A percentile compares a stretch with the other conserved stretches of the same genome.
Evolutionary conservation across 2,888 invertebrate species (phyloP).

Genomic region (Tiliacea aurago): DNA sequence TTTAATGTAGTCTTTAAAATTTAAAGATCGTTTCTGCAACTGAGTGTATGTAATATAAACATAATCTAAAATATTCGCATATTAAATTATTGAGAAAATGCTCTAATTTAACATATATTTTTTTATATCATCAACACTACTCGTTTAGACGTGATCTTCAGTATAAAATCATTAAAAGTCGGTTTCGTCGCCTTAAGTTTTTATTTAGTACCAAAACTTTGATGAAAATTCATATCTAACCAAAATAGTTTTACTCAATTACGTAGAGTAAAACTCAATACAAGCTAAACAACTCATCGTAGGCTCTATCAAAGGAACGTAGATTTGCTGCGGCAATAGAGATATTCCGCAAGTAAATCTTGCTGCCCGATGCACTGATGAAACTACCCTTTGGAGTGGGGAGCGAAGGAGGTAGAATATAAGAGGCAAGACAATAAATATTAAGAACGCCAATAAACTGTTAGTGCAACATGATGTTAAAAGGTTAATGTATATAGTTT

Average conservation of each 20-base stretch:
- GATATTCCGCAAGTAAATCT: conserved; percentile 69
- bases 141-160: too few species aligned
- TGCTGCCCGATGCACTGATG: conserved; percentile 70
- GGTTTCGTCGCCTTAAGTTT: too few species aligned
- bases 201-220: neutral
- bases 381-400: conserved; percentile 67
- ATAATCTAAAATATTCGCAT: too few species aligned
- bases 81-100: too few species aligned
- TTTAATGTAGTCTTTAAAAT: too few species aligned
- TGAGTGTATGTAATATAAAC: too few species aligned
- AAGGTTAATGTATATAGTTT: conserved; percentile 7
- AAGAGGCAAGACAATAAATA: conserved; percentile 46
- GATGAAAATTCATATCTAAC: neutral
- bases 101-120: too few species aligned
- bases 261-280: conserved; percentile 53
- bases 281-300: conserved; percentile 58
- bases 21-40: too few species aligned
- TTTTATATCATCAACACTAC: too few species aligned
- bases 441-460: conserved; percentile 32
- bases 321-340: conserved; percentile 58
- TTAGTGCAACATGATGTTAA: conserved; percentile 16
- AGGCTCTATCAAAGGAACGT: conserved; percentile 61
- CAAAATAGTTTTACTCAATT: conserved; percentile 55
- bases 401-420: conserved; percentile 43
- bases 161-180: too few species aligned